A percentile compares a stretch with the other conserved stretches of the same genome.
Evolutionary conservation across 2,888 invertebrate species (phyloP).

Genomic region (Drosophila longiperda): DNA sequence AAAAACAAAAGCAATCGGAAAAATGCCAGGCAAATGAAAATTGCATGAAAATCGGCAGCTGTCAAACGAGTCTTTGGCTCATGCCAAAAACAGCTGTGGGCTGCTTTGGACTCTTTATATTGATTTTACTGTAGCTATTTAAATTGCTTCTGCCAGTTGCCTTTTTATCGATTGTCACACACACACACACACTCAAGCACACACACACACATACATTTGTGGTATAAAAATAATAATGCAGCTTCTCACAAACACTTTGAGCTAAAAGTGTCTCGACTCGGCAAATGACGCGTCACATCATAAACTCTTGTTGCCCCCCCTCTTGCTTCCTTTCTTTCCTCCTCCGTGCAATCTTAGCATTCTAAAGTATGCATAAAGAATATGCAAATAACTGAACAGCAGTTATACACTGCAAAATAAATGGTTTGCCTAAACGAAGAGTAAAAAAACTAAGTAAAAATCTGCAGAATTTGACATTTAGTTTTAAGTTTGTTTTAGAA

Average conservation of each 20-base stretch:
- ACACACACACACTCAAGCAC: not conserved
- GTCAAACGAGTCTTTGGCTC: constrained; percentile 51
- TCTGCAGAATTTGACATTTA: not conserved
- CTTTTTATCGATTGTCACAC: constrained; percentile 30
- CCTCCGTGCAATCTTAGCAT: not conserved
- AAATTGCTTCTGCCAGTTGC: constrained; percentile 25
- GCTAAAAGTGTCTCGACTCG: constrained; percentile 26
- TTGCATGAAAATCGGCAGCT: constrained; percentile 73
- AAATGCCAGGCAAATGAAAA: constrained; percentile 48
- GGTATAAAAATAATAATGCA: constrained; percentile 42
- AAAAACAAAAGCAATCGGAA: constrained; percentile 26
- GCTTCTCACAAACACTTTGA: constrained; percentile 6
- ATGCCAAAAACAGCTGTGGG: constrained; percentile 49
- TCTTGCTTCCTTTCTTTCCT: not conserved
- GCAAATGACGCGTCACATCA: constrained; percentile 42
- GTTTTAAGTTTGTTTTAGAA: not conserved
- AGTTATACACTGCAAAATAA: constrained; percentile 18
- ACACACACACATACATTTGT: constrained; percentile 10
- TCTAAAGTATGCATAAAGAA: constrained; percentile 22
- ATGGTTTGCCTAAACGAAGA: not conserved
- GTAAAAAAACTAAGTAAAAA: not conserved
- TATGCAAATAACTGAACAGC: constrained; percentile 27
- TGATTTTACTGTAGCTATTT: constrained; percentile 53
- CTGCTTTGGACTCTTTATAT: constrained; percentile 19
- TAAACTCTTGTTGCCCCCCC: constrained; percentile 6